Evolutionary conservation across 2,797 vertebrate genomes (phyloP).

Genomic region (Eidolon dupreanum): DNA sequence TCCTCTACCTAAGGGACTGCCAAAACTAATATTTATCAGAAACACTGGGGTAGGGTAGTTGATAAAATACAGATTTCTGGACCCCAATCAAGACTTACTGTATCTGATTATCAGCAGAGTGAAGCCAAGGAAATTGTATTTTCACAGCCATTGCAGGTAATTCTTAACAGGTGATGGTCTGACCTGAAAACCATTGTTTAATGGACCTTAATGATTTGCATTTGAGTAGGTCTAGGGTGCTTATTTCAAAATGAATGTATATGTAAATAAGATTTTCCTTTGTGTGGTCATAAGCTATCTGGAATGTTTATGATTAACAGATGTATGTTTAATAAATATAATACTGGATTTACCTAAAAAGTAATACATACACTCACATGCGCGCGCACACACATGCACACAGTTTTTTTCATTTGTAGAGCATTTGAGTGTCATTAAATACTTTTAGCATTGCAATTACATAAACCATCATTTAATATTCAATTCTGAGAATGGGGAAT

Average conservation of each 20-base stretch:
- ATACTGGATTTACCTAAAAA: slow-evolving; percentile 20
- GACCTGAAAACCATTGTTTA: not conserved
- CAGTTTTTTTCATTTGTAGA: slow-evolving; percentile 1
- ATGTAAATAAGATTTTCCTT: not conserved
- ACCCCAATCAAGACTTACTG: not conserved
- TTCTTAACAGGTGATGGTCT: not conserved
- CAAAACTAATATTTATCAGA: not conserved
- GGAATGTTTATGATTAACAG: not conserved
- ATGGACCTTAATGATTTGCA: not conserved
- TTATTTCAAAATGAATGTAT: slow-evolving; percentile 29
- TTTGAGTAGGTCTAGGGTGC: not conserved
- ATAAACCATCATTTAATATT: slow-evolving; percentile 9
- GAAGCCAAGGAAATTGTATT: not conserved
- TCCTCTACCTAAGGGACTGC: not conserved
- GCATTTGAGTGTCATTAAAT: slow-evolving; percentile 19
- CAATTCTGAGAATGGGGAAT: slow-evolving; percentile 13
- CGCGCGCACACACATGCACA: no score
- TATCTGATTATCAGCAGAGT: not conserved
- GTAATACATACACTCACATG: not conserved
- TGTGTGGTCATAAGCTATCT: not conserved
- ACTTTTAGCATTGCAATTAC: not conserved
- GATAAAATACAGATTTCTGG: slow-evolving; percentile 7
- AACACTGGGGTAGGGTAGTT: not conserved
- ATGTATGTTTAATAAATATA: not conserved
- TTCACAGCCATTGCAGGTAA: not conserved